A percentile compares a stretch with the other conserved stretches of the same genome.
These are phyloP conservation scores for Oreohelix idahoensis DNA, from an alignment of 1,140 invertebrate genomes.

Conservation along the genomic window DNA sequence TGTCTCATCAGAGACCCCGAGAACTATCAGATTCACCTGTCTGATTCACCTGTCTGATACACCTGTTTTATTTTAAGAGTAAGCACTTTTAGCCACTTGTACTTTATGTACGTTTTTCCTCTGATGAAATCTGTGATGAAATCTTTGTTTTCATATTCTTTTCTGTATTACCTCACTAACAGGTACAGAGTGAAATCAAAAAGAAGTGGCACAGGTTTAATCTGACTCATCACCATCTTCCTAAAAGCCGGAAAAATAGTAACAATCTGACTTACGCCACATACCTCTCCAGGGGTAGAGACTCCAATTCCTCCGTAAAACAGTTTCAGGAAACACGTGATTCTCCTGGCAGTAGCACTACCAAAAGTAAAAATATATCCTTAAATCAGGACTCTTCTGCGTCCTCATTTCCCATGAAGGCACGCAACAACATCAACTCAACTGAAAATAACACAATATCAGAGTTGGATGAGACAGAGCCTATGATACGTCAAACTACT, in stretches of 20 bases:
- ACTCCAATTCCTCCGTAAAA: background rate
- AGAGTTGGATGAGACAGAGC: background rate
- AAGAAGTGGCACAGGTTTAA: conserved; percentile 48
- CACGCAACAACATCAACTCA: background rate
- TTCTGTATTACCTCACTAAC: no score
- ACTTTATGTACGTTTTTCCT: no score
- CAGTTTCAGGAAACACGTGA: conserved; percentile 15
- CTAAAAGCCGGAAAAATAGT: conserved; percentile 14
- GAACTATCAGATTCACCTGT: no score
- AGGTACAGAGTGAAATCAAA: conserved; percentile 67
- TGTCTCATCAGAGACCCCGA: no score
- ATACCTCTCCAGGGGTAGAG: conserved; percentile 10
- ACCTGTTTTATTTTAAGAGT: no score
- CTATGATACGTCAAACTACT: conserved; percentile 2
- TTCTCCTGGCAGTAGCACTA: background rate
- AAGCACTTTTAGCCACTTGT: no score
- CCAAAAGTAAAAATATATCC: background rate
- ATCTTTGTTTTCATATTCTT: no score
- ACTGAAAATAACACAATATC: background rate
- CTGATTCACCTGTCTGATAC: no score
- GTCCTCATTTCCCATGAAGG: background rate
- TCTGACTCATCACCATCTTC: conserved; percentile 34
- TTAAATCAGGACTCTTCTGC: background rate
- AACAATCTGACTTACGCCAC: conserved; percentile 26
- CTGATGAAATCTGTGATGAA: no score